Evolutionary conservation across 2,113 vertebrate genomes (phyloP).

Genomic region (Pungitius pungitius): DNA sequence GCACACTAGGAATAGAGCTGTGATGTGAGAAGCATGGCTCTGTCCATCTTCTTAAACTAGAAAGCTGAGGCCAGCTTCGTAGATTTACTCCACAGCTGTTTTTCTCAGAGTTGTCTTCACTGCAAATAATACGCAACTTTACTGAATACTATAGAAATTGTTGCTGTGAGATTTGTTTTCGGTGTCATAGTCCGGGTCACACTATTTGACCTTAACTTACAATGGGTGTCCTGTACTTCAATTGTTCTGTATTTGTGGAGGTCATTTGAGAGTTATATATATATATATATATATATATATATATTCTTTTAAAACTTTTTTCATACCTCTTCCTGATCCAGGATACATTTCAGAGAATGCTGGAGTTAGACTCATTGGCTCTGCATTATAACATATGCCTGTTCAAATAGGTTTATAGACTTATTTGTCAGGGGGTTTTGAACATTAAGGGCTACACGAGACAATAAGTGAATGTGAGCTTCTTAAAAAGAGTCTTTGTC

Average conservation of each 20-base stretch:
- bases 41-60: conserved; percentile 28
- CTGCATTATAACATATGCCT: background rate
- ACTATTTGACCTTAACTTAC: background rate
- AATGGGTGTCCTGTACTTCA: background rate
- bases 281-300: no score
- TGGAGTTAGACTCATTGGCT: background rate
- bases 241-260: background rate
- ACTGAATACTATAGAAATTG: background rate
- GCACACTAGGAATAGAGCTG: conserved; percentile 51
- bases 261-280: no score
- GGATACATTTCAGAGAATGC: background rate
- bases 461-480: background rate
- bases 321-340: background rate
- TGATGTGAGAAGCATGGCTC: conserved; percentile 43
- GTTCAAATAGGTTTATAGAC: background rate
- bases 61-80: background rate
- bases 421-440: background rate
- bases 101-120: background rate
- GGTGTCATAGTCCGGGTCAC: background rate
- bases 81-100: background rate
- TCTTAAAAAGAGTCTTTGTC: background rate
- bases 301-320: background rate
- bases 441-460: background rate
- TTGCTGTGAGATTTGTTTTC: background rate
- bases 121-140: background rate